These are phyloP conservation scores for Chaenodraco wilsoni DNA, from an alignment of 2,797 vertebrate species.

Conservation along the genomic window DNA sequence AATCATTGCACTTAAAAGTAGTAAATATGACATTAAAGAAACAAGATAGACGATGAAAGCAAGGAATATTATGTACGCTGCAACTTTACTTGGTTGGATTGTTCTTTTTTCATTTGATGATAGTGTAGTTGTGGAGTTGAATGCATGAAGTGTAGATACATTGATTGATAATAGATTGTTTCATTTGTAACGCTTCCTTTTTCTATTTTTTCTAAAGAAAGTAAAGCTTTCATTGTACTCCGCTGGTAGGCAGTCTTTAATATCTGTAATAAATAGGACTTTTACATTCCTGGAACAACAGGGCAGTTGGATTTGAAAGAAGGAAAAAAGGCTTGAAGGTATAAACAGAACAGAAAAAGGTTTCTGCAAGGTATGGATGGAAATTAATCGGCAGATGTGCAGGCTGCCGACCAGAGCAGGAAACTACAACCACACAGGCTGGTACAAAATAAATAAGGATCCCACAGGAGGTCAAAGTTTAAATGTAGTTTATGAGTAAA, in stretches of 20 bases:
- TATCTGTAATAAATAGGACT: constrained; percentile 70
- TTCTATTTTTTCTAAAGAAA: constrained; percentile 70
- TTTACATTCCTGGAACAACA: constrained; percentile 78
- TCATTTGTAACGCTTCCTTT: constrained; percentile 37
- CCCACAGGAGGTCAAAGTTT: background rate
- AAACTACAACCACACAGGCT: constrained; percentile 26
- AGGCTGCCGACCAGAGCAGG: background rate
- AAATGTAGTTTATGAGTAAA: background rate
- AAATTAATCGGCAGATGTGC: background rate
- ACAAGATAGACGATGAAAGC: background rate
- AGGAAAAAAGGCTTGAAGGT: constrained; percentile 12
- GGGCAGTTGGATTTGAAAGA: constrained; percentile 41
- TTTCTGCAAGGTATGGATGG: constrained; percentile 32
- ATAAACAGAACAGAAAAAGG: constrained; percentile 26
- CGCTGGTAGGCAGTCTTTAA: constrained; percentile 49
- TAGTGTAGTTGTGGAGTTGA: constrained; percentile 19
- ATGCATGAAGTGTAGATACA: constrained; percentile 42
- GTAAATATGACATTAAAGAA: constrained; percentile 1
- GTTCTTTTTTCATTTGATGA: constrained; percentile 4
- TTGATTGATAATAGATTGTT: constrained; percentile 18
- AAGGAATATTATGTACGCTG: background rate
- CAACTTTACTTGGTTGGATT: constrained; percentile 4
- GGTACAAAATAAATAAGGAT: background rate
- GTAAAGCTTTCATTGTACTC: constrained; percentile 44
- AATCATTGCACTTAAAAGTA: constrained; percentile 27